Evolutionary conservation across 2,113 vertebrate species (phyloP), one percentile per base, ranked within the genome.

Genomic region (Burhinus bistriatus): DNA sequence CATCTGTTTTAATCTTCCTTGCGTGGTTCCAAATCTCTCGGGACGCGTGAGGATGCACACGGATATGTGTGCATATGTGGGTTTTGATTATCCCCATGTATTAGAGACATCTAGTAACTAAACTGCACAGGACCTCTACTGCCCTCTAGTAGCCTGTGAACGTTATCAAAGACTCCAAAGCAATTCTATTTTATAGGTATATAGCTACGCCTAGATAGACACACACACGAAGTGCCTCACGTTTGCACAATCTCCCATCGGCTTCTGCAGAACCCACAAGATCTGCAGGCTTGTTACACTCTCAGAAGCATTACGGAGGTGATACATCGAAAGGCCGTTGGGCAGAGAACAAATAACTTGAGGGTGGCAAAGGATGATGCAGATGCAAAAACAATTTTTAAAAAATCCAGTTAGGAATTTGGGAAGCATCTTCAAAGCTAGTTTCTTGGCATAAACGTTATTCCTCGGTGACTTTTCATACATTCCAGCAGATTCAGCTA

Each of bases 181-280:
- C 45, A 16, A 2, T 15, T 79, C 47, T 5, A 0, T 6, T 78
- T 21, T 2, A 25, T 3, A 1, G 0, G 0, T 25, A 9, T 3
- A 21, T 6, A 30, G 11, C 15, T 19, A 25, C 5, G 25, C 21
- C 38, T 7, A 32, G 12, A 22, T 2, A 15, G n/a, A n/a, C 0
- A 27, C 45, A 32, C 9, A 12, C 25, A 12, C 9, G 44, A 8
- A 40, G 23, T 3, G 17, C 77, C 22, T 8, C 58, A 1, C 9
- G 2, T 25, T 30, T 6, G 11, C 65, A 47, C 42, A 30, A 52
- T 3, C 58, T 14, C 45, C 38, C 81, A 15, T 7, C 19, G 8
- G 64, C 45, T 77, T 45, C 68, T 29, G 76, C 83, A 76, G 49
- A 44, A 22, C 30, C 42, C 69, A 12, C 11, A 3, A 40, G 27